Base-by-base conservation (phyloP, 2,797 vertebrate genomes). In the Limnodromus scolopaceus region DNA sequence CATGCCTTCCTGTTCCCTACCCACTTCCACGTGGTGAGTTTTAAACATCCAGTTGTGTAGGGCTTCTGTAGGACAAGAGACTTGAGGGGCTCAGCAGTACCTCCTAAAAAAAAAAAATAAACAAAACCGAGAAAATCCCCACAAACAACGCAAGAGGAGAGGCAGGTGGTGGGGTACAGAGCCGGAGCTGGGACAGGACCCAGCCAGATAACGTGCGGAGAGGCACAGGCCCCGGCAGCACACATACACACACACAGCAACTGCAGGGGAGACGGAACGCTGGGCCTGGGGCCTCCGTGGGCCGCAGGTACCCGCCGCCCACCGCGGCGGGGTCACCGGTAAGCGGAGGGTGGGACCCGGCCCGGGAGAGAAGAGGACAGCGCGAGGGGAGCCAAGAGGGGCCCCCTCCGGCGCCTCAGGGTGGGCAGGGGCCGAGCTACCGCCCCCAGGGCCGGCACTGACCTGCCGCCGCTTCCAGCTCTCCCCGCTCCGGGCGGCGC, bases 381-480 rank as follows among this genome's bases (percentile, higher is more conserved):
- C 16, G 13, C 13, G 24, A 15, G 27, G 28, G 17, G 9, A 24
- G 7, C 27, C 32, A 32, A 4, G 22, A 18, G 19, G 12, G 13
- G 19, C 19, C 11, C 24, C 13, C 14, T 11, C 15, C 6, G 46
- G n/a, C 22, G 12, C 25, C 34, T 12, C 34, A 34, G 24, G 19
- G 30, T 8, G 14, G 22, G 27, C 45, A 16, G 28, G 7, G 18
- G 17, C 24, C 19, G 30, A 17, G 54, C 51, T 30, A n/a, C 81
- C 64, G 38, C 43, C n/a, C 48, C 80, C 53, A 16, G 32, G 63
- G 77, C 91, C 65, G 84, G 84, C 81, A 96, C 96, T 94, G 86
- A 96, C 96, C 96, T 94, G 90, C 94, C 54, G 45, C 94, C 65
- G 66, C 75, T 55, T 16, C 41, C 83, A 45, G 38, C 76, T 91